Percentiles rank a stretch among this genome's conserved stretches.
These are phyloP conservation scores for Troides aeacus DNA, from an alignment of 2,888 invertebrate species.

Conservation along the genomic window DNA sequence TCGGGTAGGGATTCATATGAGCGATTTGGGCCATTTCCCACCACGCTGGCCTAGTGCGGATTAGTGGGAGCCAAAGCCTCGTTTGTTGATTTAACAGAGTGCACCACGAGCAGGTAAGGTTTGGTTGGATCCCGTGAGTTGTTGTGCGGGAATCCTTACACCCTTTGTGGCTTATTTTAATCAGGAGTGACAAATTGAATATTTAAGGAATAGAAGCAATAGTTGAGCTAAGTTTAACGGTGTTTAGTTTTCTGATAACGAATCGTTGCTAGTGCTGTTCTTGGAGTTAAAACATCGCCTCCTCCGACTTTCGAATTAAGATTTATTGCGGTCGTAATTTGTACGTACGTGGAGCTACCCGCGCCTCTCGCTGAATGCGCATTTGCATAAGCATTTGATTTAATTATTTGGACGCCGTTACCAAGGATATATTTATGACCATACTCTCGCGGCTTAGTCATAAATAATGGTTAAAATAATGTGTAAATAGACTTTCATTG, in stretches of 20 bases:
- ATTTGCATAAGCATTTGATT: conserved; percentile 26
- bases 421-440: conserved; percentile 6
- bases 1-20: too few species aligned
- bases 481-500: too few species aligned
- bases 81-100: too few species aligned
- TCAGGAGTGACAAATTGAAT: conserved; percentile 47
- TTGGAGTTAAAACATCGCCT: conserved; percentile 10
- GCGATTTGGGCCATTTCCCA: too few species aligned
- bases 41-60: too few species aligned
- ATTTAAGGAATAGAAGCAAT: conserved; percentile 31
- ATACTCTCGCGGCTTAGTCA: too few species aligned
- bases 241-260: conserved; percentile 10
- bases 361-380: conserved; percentile 3
- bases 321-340: conserved; percentile 18
- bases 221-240: conserved; percentile 10
- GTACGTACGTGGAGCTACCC: not conserved
- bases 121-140: too few species aligned
- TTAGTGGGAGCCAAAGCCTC: too few species aligned
- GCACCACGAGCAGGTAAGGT: too few species aligned
- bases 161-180: conserved; percentile 38
- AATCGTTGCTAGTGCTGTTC: not conserved
- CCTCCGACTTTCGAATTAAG: conserved; percentile 10
- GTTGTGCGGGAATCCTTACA: too few species aligned
- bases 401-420: conserved; percentile 6
- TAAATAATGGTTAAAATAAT: too few species aligned